Evolutionary conservation across 1,140 invertebrate genomes (phyloP), one percentile per base, ranked within the genome.

Genomic region (Agrypnia vestita): DNA sequence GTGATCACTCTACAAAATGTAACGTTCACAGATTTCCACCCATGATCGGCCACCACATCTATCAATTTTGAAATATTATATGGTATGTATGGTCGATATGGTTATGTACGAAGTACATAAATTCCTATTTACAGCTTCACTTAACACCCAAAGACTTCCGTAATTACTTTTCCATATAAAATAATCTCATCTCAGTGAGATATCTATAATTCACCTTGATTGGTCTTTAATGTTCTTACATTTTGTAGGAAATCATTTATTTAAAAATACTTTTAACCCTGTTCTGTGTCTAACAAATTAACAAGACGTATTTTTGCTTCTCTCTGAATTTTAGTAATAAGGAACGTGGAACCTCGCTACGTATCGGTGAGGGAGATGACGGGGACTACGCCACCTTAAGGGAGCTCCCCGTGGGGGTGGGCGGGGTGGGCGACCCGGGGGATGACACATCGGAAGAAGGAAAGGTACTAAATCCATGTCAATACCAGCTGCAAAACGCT

Each of bases 321-420:
- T 62, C 12, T 73, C 17, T 53, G 9, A 61, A 12, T 35, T 6
- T 35, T 56, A 88, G 87, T 86, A 84, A 86, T 88, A 85, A 87
- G 87, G 79, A 86, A 86, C 85, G 87, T 87, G 86, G 87, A 90
- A 85, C 90, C 87, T 90, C 92, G 90, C 88, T 92, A 90, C 91
- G 93, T 86, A 87, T 91, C 88, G 90, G 91, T 84, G 93, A 94
- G 85, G 91, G 93, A 86, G 94, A 95, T 89, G 95, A 95, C 86
- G 95, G 95, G 76, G 95, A 96, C 89, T 96, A 96, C 87, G 95
- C 95, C 81, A 94, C 94, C 86, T 87, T 96, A 88, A 92, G 94
- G 82, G 93, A 94, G 89, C 86, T 94, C 85, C 93, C 93, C 80
- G 85, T 93, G 84, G 88, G 90, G 21, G 86, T 53, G 43, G 72